These are phyloP conservation scores for Isotomurus palustris DNA, from an alignment of 2,888 invertebrate species.

Conservation along the genomic window DNA sequence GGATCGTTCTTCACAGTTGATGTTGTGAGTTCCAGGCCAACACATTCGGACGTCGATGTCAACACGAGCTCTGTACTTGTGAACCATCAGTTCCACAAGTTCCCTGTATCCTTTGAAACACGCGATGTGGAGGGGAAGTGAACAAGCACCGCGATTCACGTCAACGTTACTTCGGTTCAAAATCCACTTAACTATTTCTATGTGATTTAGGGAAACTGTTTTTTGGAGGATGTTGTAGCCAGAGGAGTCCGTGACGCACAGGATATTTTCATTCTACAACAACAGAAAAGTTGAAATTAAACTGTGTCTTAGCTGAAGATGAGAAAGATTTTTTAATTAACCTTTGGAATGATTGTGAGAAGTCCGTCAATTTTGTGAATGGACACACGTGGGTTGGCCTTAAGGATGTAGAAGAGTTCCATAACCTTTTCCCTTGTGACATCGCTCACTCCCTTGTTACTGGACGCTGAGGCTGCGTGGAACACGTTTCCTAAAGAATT, in stretches of 20 bases:
- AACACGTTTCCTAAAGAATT: constrained; percentile 38
- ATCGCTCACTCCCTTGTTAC: constrained; percentile 47
- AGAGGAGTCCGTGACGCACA: constrained; percentile 62
- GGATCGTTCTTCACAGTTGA: constrained; percentile 65
- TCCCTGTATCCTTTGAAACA: constrained; percentile 60
- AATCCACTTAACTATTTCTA: constrained; percentile 65
- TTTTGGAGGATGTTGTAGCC: constrained; percentile 69
- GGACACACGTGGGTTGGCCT: constrained; percentile 64
- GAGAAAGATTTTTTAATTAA: constrained; percentile 46
- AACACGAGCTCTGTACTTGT: constrained; percentile 51
- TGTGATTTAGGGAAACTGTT: constrained; percentile 66
- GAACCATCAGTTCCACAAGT: constrained; percentile 38
- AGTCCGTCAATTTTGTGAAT: constrained; percentile 63
- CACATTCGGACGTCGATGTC: constrained; percentile 70
- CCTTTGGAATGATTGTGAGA: constrained; percentile 63
- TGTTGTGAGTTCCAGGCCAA: constrained; percentile 67
- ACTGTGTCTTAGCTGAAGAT: constrained; percentile 1
- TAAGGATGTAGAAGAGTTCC: constrained; percentile 62
- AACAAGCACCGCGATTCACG: constrained; percentile 67
- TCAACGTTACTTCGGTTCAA: constrained; percentile 57
- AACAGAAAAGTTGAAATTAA: too few species aligned
- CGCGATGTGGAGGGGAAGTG: constrained; percentile 69
- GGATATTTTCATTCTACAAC: constrained; percentile 62
- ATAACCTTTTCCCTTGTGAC: constrained; percentile 61
- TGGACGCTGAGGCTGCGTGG: constrained; percentile 18